Percentiles rank a stretch among this genome's conserved stretches.
Evolutionary conservation across 2,797 vertebrate species (phyloP).

Genomic region (Dermochelys coriacea): DNA sequence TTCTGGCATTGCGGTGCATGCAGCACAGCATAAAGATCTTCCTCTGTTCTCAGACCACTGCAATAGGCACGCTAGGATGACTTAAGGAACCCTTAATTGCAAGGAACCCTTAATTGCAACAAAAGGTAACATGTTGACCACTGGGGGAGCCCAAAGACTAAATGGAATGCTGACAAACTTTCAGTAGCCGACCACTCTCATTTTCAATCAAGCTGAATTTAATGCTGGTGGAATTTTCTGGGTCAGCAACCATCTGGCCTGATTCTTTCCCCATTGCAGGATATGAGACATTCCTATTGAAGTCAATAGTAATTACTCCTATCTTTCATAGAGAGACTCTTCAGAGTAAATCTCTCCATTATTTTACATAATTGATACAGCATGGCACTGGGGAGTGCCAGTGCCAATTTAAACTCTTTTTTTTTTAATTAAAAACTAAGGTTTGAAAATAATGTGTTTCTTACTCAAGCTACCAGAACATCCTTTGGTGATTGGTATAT

Average conservation of each 20-base stretch:
- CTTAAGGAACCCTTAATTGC: background rate
- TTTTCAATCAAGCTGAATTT: background rate
- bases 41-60: background rate
- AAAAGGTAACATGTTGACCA: background rate
- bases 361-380: background rate
- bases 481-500: background rate
- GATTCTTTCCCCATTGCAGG: background rate
- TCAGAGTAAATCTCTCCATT: background rate
- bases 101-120: background rate
- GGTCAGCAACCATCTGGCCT: background rate
- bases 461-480: background rate
- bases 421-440: background rate
- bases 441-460: background rate
- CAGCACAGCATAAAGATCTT: background rate
- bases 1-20: background rate
- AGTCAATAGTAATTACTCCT: background rate
- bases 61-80: background rate
- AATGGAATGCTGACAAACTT: background rate
- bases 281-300: background rate
- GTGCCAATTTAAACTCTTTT: background rate
- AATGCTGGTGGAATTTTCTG: background rate
- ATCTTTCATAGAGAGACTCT: background rate
- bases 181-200: background rate
- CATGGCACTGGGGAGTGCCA: rapidly evolving
- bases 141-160: background rate